Base-by-base conservation (phyloP, 2,113 vertebrate genomes). In the Malurus alboscapulatus region DNA sequence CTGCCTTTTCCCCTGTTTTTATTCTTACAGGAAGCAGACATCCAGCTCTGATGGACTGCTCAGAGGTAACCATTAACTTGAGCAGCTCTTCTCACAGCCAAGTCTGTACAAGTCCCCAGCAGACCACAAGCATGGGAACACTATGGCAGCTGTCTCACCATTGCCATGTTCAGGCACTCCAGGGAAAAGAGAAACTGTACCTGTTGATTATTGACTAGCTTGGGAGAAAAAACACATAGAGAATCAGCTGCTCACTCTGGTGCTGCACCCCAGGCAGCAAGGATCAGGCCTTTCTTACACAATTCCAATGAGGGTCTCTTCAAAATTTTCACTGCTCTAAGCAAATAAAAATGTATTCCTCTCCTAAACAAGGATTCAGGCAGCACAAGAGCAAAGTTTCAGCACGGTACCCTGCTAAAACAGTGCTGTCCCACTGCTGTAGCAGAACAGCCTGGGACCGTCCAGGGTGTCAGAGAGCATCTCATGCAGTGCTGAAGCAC, bases 141-240 rank as follows among this genome's bases (percentile, higher is more conserved):
- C 67, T 40, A 38, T 20, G 85, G 47, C 82, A 92, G 59, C 25
- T 58, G 27, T 42, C 66, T 54, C 8, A 1, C 48, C 53, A 32
- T 1, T 2, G 61, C 44, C 38, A 12, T 0, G 0, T 38, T 76
- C 74, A 73, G 25, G 21, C 58, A 69, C 48, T 71, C 67, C 87
- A 79, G 27, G 27, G 38, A 71, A 93, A 79, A 34, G 36, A 47
- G 38, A 93, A 92, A 88, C 1, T 34, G 6, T 20, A 76, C n/a
- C 32, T 51, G 68, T 47, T 66, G 58, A 88, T 93, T 66, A 92
- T 93, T 95, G 93, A 88, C 58, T n/a, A 66, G 32, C 51, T 59
- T 26, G 55, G 45, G 14, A 79, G 36, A 30, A 93, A 80, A 94
- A 71, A 6, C 17, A 15, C n/a, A 15, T 1, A 1, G 19, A 92